These are phyloP conservation scores for Troides aeacus DNA, from an alignment of 2,888 invertebrate species.

Conservation along the genomic window DNA sequence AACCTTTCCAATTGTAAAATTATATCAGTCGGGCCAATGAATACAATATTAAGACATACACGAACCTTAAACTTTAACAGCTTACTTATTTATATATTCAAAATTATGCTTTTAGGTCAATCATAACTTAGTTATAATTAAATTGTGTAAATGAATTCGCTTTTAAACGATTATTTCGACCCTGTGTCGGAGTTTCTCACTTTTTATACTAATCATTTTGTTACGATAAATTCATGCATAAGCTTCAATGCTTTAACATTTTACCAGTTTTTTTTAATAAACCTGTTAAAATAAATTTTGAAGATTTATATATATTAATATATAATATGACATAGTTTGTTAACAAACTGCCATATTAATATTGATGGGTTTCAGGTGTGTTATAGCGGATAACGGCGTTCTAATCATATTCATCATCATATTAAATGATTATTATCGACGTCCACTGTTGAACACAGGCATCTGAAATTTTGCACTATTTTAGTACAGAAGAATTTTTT, in stretches of 20 bases:
- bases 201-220: background rate
- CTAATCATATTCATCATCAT: no score
- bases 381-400: no score
- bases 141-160: background rate
- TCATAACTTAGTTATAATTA: constrained; percentile 9
- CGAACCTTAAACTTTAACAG: constrained; percentile 26
- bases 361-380: no score
- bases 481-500: no score
- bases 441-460: no score
- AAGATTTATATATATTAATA: no score
- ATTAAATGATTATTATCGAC: no score
- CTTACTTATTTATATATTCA: constrained; percentile 22
- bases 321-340: no score
- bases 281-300: background rate
- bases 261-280: background rate
- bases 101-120: constrained; percentile 29
- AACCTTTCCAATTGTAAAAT: constrained; percentile 17
- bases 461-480: no score
- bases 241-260: background rate
- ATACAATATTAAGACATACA: constrained; percentile 14
- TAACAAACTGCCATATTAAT: no score
- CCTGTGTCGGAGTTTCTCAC: background rate
- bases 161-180: background rate
- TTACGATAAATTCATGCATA: background rate
- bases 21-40: constrained; percentile 10